Base-by-base conservation (phyloP, 23 tunicate genomes). In the Phallusia fumigata region DNA sequence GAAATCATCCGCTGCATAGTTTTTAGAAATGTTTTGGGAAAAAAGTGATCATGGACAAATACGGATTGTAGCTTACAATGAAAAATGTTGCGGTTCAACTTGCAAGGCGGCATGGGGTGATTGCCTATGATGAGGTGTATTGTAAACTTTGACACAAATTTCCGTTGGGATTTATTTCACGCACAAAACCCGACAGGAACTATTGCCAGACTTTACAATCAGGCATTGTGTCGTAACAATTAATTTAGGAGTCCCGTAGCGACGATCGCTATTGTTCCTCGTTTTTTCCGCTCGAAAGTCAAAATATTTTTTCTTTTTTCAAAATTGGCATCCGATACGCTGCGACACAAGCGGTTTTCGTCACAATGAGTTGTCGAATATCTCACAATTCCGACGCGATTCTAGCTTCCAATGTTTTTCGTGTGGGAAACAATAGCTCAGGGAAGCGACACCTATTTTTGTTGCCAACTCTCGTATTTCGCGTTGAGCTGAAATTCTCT, bases 261-360 rank as follows among this genome's bases (percentile, higher is more conserved):
- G 69, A 13, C 69, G 16, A 58, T 21, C 11, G 16, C 69, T 16
- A 58, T 58, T 58, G 69, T 58, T 58, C 69, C 28, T 21, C 69
- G 69, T 58, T 58, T 58, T 58, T 58, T 58, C 58, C 69, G 69
- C 69, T 58, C 16, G 69, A 58, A 58, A 58, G 69, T 58, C 26
- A 8, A 58, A 58, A 58, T 58, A 58, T 58, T 58, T n/a, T n/a
- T 58, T 58, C 28, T 58, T 24, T 58, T 58, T 58, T 58, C 28
- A 16, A 1, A 3, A 16, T 13, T 58, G 69, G 69, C 13, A 58
- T 58, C 16, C 69, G 69, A 58, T 58, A 58, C 69, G 1, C 28
- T 8, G 69, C 26, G 69, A 24, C 26, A n/a, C n/a, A 24, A 58
- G 69, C 15, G 28, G 69, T 58, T 22, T 58, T 2, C 5, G 28